These are phyloP conservation scores for Trialeurodes vaporariorum DNA, from an alignment of 1,140 invertebrate species.

Conservation along the genomic window DNA sequence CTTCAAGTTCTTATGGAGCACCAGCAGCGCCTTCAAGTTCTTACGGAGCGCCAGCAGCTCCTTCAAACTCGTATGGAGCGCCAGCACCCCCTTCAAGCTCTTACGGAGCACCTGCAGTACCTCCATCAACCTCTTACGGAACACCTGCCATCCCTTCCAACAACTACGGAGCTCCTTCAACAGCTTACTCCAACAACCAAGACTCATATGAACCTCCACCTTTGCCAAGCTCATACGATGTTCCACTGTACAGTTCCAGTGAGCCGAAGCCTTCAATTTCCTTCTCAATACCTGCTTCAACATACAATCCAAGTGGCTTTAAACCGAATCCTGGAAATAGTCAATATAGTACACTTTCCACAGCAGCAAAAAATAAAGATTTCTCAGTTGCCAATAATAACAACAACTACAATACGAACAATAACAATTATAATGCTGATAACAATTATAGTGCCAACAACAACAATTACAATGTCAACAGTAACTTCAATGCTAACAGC, in stretches of 20 bases:
- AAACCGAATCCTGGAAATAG: not conserved
- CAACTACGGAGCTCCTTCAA: not conserved
- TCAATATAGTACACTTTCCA: not conserved
- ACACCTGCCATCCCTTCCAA: not conserved
- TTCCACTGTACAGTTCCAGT: not conserved
- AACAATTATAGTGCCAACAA: not conserved
- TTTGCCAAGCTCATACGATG: not conserved
- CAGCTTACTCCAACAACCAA: not conserved
- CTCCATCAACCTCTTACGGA: conserved; percentile 12
- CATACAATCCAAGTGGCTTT: not conserved
- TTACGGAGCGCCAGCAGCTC: conserved; percentile 13
- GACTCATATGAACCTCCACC: not conserved
- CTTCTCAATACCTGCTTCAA: not conserved
- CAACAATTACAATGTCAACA: not conserved
- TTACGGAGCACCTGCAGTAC: conserved; percentile 15
- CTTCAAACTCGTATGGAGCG: conserved; percentile 16
- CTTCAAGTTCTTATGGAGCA: conserved; percentile 11
- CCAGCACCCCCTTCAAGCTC: conserved; percentile 10
- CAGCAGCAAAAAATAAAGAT: not conserved
- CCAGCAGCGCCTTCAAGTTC: conserved; percentile 15
- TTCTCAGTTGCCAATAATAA: not conserved
- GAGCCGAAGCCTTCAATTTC: not conserved
- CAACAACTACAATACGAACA: not conserved
- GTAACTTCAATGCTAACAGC: not conserved
- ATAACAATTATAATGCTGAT: not conserved